Base-by-base conservation (phyloP, 1,140 invertebrate genomes). In the Lerema accius region DNA sequence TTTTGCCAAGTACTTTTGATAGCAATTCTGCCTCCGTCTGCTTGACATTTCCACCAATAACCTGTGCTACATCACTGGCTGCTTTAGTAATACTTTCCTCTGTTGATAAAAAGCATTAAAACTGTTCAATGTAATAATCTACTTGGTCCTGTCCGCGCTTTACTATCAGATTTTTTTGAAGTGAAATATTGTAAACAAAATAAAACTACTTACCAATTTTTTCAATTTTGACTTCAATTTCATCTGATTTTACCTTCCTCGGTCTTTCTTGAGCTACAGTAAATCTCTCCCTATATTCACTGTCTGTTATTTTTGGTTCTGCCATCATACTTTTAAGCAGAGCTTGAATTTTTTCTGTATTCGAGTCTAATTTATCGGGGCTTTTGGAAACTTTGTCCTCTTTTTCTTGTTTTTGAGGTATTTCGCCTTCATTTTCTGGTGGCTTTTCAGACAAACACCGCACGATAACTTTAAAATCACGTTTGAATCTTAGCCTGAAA, bases 1-100 rank as follows among this genome's bases (percentile, higher is more conserved):
- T 90, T 67, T 92, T 90, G 3, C 87, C 89, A 32, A 94, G 86
- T 4, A 96, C 86, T 84, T 94, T 95, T 15, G 93, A 91, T 32
- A 97, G 82, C n/a, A 97, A 84, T 77, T 97, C 95, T 4, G 94
- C 93, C 87, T 96, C 94, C 3, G 93, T 95, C 90, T 95, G 91
- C 74, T 93, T 92, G 7, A 91, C 86, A 86, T 96, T 92, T 7
- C 94, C 94, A 55, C 94, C 93, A 11, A 96, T 76, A 13, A 81
- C 85, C 67, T 92, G 74, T 40, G 95, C 95, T 32, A 96, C 94
- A 61, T 94, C 85, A 81, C 94, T 92, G 0, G 94, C 95, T 23
- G 96, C 95, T 67, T 91, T 87, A 37, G 82, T 90, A 19, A 92
- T 81, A 19, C 73, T 85, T 58, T 85, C 77, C 65, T 91, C 90